These are phyloP conservation scores for Menidia beryllina DNA, from an alignment of 2,113 vertebrate species.

Conservation along the genomic window DNA sequence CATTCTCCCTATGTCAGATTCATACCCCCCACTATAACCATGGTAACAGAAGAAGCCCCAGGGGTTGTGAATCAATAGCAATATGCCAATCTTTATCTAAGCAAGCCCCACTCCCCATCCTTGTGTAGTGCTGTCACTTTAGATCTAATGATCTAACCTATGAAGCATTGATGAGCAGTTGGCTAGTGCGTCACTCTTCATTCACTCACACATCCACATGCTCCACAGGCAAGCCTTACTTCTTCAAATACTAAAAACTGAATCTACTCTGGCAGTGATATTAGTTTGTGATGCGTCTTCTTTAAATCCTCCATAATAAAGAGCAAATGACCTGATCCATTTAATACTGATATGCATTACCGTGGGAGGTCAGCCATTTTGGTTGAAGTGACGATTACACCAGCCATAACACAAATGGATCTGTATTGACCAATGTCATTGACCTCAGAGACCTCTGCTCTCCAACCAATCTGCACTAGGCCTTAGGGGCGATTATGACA, in stretches of 20 bases:
- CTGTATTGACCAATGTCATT: slow-evolving; percentile 77
- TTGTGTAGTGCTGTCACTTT: slow-evolving; percentile 80
- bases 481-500: slow-evolving; percentile 86
- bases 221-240: slow-evolving; percentile 17
- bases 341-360: slow-evolving; percentile 13
- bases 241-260: slow-evolving; percentile 53
- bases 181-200: slow-evolving; percentile 73
- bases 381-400: slow-evolving; percentile 42
- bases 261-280: slow-evolving; percentile 43
- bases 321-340: slow-evolving; percentile 6
- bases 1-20: slow-evolving; percentile 53
- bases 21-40: slow-evolving; percentile 63
- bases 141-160: slow-evolving; percentile 82
- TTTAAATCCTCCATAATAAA: slow-evolving; percentile 19
- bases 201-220: slow-evolving; percentile 46
- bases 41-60: slow-evolving; percentile 75
- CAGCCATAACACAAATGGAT: slow-evolving; percentile 73
- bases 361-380: slow-evolving; percentile 47
- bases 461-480: slow-evolving; percentile 76
- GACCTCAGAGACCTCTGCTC: slow-evolving; percentile 79
- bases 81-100: slow-evolving; percentile 81
- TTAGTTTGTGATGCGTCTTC: slow-evolving; percentile 36
- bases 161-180: slow-evolving; percentile 79
- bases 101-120: slow-evolving; percentile 75
- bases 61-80: slow-evolving; percentile 80